Base-by-base conservation (phyloP, 1,140 invertebrate genomes). In the Ceratosolen fusciceps region DNA sequence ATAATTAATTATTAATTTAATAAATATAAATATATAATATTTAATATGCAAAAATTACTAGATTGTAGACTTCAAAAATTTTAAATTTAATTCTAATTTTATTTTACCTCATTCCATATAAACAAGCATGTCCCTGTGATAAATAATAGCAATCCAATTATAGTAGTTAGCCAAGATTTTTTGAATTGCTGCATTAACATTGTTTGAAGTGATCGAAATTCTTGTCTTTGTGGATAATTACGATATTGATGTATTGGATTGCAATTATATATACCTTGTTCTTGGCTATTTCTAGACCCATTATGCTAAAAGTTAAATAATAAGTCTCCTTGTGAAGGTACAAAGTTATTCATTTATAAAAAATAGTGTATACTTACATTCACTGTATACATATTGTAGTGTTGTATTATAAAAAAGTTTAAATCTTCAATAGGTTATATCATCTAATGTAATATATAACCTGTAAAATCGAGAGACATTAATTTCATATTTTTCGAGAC, bases 101-200 rank as follows among this genome's bases (percentile, higher is more conserved):
- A 47, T 16, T 72, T 77, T 89, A 94, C 93, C 91, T 96, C 95
- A 88, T 95, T 95, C 94, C 94, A 95, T 84, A 94, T 93, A 62
- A 95, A 87, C 8, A 95, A 86, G 74, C 87, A 92, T 84, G 91
- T 91, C 54, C 93, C 93, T 65, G 86, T 87, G 37, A 88, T 84
- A 86, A 93, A 92, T 37, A 94, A 87, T 52, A 92, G 81, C 29
- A 91, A 85, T 14, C 93, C 93, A 81, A 94, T 92, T 26, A 93
- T 86, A 54, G 93, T 92, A 39, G 93, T 93, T 21, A 93, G 82
- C 93, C 93, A 94, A 73, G 92, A 92, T 80, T 91, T 85, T 83
- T 92, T 91, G 80, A 94, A 93, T 84, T 94, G 92, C 70, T 93
- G 92, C 24, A 82, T 82, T 34, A 94, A 84, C 56, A 89, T 88